Evolutionary conservation across 2,797 vertebrate species (phyloP).

Genomic region (Hapalemur alaotrensis): DNA sequence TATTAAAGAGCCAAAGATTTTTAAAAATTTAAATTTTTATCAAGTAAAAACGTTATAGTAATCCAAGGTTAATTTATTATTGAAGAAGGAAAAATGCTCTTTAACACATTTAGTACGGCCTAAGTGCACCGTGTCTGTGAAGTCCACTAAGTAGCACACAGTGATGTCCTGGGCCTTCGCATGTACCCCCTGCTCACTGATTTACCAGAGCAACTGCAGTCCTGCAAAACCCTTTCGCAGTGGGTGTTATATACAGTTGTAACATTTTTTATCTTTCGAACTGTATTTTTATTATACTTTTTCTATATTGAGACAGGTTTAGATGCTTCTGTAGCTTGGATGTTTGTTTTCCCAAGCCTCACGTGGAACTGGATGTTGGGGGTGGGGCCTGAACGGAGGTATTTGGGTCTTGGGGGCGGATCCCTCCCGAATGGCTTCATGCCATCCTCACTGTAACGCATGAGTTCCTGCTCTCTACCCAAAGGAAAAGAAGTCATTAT

Average conservation of each 20-base stretch:
- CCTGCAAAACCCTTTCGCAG: not conserved
- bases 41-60: not conserved
- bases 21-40: not conserved
- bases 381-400: too few relatives aligned
- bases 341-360: too few relatives aligned
- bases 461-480: too few relatives aligned
- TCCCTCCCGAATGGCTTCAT: too few relatives aligned
- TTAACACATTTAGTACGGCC: not conserved
- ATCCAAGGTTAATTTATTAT: not conserved
- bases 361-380: too few relatives aligned
- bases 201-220: not conserved
- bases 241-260: not conserved
- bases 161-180: too few relatives aligned
- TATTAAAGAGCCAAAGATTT: not conserved
- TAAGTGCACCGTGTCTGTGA: not conserved
- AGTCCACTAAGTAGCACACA: not conserved
- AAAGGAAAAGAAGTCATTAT: too few relatives aligned
- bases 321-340: too few relatives aligned
- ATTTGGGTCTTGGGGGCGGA: too few relatives aligned
- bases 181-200: not conserved
- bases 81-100: not conserved
- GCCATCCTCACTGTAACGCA: too few relatives aligned
- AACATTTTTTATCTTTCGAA: not conserved
- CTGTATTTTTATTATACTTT: not conserved
- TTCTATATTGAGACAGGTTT: not conserved